Conservation (phyloP, 1,140 invertebrate genomes). For the Calephelis nemesis region DNA sequence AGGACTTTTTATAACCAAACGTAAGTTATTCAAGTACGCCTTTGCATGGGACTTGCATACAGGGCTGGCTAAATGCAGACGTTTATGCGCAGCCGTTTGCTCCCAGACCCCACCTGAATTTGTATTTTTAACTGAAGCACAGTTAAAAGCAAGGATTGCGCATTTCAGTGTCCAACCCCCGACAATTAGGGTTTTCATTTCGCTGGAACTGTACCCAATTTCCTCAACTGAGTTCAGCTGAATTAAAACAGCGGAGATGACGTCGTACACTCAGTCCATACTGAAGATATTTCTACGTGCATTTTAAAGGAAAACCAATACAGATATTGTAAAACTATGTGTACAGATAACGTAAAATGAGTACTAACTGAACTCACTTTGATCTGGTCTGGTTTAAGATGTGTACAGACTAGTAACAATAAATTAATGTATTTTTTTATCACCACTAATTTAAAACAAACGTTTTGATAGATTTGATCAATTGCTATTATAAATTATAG, state of each 20-base stretch:
- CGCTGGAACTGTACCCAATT: slow-evolving; percentile 42
- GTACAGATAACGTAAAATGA: too few relatives aligned
- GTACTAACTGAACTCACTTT: too few relatives aligned
- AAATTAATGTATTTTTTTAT: too few relatives aligned
- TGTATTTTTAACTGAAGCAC: slow-evolving; percentile 46
- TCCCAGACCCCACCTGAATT: slow-evolving; percentile 39
- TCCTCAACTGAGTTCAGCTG: slow-evolving; percentile 31
- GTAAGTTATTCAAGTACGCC: slow-evolving; percentile 70
- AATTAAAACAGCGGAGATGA: slow-evolving; percentile 43
- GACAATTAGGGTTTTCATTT: slow-evolving; percentile 51
- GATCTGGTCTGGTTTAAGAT: too few relatives aligned
- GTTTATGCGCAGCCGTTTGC: slow-evolving; percentile 43
- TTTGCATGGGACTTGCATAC: slow-evolving; percentile 68
- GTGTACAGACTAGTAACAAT: too few relatives aligned
- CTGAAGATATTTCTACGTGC: slow-evolving; percentile 19
- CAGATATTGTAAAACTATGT: background rate
- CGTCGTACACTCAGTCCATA: slow-evolving; percentile 20
- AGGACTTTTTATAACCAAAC: slow-evolving; percentile 72
- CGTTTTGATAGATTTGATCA: too few relatives aligned
- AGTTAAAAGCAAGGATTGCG: slow-evolving; percentile 38
- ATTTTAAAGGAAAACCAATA: background rate
- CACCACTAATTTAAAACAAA: too few relatives aligned
- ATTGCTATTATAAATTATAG: too few relatives aligned
- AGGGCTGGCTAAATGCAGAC: slow-evolving; percentile 55
- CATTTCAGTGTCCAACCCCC: slow-evolving; percentile 33